Percentiles rank a stretch among this genome's conserved stretches.
Evolutionary conservation across 2,797 vertebrate species (phyloP).

Genomic region (Mormyrus proboscirostris): DNA sequence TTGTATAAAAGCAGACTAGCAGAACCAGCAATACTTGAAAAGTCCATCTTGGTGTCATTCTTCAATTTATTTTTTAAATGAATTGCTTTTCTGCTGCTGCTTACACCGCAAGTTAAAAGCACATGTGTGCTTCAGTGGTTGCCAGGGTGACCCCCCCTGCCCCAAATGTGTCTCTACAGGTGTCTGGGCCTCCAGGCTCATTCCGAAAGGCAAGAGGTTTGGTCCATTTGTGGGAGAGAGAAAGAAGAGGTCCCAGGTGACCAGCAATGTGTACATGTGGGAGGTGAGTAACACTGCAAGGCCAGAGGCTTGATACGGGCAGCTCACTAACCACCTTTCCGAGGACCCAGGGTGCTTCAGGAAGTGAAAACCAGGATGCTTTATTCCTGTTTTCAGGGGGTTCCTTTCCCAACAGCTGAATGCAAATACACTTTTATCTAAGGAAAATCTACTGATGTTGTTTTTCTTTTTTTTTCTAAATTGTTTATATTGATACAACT

Average conservation of each 20-base stretch:
- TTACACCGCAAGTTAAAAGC: not conserved
- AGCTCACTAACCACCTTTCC: not conserved
- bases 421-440: not conserved
- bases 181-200: conserved; percentile 79
- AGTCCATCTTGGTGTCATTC: not conserved
- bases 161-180: conserved; percentile 53
- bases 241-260: conserved; percentile 90
- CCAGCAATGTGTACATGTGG: conserved; percentile 95
- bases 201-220: conserved; percentile 86
- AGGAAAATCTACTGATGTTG: not conserved
- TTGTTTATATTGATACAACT: not conserved
- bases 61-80: not conserved
- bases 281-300: conserved; percentile 66
- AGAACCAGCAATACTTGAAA: not conserved
- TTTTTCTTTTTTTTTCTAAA: not conserved
- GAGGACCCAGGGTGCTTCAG: not conserved
- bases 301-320: no score
- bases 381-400: not conserved
- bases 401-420: not conserved
- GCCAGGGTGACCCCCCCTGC: not conserved
- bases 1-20: not conserved
- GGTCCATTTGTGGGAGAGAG: conserved; percentile 86
- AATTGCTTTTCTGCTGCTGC: not conserved
- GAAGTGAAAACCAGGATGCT: not conserved
- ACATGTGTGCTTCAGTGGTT: not conserved